Conservation (phyloP, 1,140 invertebrate species). For the Grapholita molesta region DNA sequence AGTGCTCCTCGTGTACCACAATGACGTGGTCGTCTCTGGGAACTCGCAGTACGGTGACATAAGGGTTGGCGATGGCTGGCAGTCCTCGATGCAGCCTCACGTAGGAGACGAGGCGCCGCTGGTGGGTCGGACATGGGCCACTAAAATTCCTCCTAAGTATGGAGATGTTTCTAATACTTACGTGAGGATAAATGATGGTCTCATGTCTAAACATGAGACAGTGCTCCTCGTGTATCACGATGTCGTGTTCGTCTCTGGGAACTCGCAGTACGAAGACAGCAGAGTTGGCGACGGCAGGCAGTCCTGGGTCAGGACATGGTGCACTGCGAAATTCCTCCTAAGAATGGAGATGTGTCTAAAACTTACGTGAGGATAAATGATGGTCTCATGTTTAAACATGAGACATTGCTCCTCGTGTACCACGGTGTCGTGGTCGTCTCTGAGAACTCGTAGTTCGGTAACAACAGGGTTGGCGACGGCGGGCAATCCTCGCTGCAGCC, state of each 20-base stretch:
- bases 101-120: background rate
- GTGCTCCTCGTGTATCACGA: constrained; percentile 44
- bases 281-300: background rate
- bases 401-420: constrained; percentile 50
- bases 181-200: constrained; percentile 43
- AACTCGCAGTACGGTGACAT: constrained; percentile 31
- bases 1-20: constrained; percentile 46
- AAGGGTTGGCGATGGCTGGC: background rate
- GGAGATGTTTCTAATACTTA: constrained; percentile 29
- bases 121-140: too few relatives aligned
- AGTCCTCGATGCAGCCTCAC: background rate
- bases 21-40: constrained; percentile 44
- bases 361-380: constrained; percentile 48
- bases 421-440: constrained; percentile 44
- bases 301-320: constrained; percentile 35
- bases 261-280: constrained; percentile 30
- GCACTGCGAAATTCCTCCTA: background rate
- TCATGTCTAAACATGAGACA: constrained; percentile 55
- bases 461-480: background rate
- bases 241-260: constrained; percentile 41
- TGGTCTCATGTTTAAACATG: constrained; percentile 48
- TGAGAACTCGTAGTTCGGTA: constrained; percentile 34
- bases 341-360: too few relatives aligned
- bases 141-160: too few relatives aligned
- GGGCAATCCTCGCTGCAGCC: background rate